A percentile compares a stretch with the other conserved stretches of the same genome.
Evolutionary conservation across 2,888 invertebrate species (phyloP).

Genomic region (Chrysomela aeneicollis): DNA sequence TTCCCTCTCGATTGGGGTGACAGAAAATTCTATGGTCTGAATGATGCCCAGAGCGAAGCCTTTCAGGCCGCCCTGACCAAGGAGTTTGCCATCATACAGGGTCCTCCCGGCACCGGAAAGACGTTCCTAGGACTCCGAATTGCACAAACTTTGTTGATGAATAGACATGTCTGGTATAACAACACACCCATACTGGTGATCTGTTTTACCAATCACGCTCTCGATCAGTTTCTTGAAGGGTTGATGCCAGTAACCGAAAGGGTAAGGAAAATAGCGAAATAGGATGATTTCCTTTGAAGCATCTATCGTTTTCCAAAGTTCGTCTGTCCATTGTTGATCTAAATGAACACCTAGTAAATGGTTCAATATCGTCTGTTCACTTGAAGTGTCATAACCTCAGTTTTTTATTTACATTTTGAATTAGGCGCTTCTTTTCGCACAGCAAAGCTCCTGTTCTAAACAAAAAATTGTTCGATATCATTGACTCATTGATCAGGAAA

Average conservation of each 20-base stretch:
- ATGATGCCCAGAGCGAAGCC: slow-evolving; percentile 73
- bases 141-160: slow-evolving; percentile 71
- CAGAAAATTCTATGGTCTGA: slow-evolving; percentile 58
- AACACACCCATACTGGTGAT: slow-evolving; percentile 75
- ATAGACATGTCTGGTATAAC: slow-evolving; percentile 59
- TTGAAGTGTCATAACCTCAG: no score
- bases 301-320: no score
- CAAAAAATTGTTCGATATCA: no score
- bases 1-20: slow-evolving; percentile 27
- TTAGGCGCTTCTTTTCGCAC: no score
- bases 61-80: slow-evolving; percentile 72
- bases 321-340: no score
- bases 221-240: slow-evolving; percentile 85
- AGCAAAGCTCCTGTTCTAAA: no score
- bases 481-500: no score
- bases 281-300: no score
- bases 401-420: no score
- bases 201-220: slow-evolving; percentile 86
- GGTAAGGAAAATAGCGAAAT: no score
- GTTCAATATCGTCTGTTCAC: no score
- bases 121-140: slow-evolving; percentile 82
- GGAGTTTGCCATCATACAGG: slow-evolving; percentile 83
- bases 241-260: slow-evolving; percentile 51
- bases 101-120: slow-evolving; percentile 90
- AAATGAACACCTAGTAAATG: no score